Conservation (phyloP, 2,888 invertebrate species). For the Ophion ventricosus region DNA sequence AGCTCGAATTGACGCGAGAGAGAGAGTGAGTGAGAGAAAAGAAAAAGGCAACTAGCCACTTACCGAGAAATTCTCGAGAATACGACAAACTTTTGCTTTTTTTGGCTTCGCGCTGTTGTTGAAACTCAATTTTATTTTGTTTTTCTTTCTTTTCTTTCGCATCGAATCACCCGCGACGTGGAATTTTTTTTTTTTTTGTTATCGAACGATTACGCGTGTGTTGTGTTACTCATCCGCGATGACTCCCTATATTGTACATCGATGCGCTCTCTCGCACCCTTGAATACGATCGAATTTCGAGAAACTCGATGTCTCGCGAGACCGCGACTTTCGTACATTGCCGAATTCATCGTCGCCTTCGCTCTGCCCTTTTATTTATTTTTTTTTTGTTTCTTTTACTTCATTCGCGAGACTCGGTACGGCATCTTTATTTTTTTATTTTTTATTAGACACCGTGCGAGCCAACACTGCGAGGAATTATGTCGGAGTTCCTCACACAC, state of each 20-base stretch:
- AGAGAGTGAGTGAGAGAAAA: no score
- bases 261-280: background rate
- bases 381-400: conserved; percentile 20
- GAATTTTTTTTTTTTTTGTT: no score
- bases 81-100: background rate
- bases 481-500: background rate
- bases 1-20: background rate
- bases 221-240: conserved; percentile 22
- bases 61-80: background rate
- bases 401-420: background rate
- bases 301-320: background rate
- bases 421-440: conserved; percentile 11
- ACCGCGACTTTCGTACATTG: background rate
- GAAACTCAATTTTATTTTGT: background rate
- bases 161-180: background rate
- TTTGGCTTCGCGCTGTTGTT: background rate
- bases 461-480: background rate
- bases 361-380: background rate
- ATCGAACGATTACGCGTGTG: conserved; percentile 14
- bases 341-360: background rate
- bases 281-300: conserved; percentile 10
- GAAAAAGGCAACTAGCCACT: background rate
- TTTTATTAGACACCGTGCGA: background rate
- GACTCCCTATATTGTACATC: background rate
- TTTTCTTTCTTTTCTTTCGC: background rate